A percentile compares a stretch with the other conserved stretches of the same genome.
Evolutionary conservation across 2,888 invertebrate genomes (phyloP).

Genomic region (Lamellibrachia columna): DNA sequence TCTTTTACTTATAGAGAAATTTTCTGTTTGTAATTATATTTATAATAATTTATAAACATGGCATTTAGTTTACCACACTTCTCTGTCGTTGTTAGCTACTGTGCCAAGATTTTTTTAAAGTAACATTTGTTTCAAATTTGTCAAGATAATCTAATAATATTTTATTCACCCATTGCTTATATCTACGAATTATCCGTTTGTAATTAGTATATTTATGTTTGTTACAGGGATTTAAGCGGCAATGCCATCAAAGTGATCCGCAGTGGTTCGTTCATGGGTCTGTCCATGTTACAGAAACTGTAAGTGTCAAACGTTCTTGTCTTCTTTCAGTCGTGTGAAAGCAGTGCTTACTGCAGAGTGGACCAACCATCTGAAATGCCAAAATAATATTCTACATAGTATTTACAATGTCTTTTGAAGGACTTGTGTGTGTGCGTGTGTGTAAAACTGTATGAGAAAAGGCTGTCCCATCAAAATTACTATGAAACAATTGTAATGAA

Average conservation of each 20-base stretch:
- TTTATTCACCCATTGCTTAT: too few relatives aligned
- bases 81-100: too few relatives aligned
- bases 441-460: neutral
- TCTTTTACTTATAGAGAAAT: too few relatives aligned
- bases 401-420: neutral
- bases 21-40: too few relatives aligned
- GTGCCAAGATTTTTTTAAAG: too few relatives aligned
- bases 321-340: neutral
- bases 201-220: neutral
- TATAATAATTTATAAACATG: too few relatives aligned
- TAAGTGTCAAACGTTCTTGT: neutral
- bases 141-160: too few relatives aligned
- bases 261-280: neutral
- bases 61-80: too few relatives aligned
- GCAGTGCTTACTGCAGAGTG: conserved; percentile 4
- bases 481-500: neutral
- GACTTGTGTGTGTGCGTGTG: neutral
- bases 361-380: neutral
- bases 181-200: too few relatives aligned
- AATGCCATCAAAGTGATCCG: neutral
- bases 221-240: neutral
- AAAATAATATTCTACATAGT: neutral
- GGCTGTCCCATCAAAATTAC: neutral
- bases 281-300: conserved; percentile 4
- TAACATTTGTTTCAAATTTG: too few relatives aligned